Evolutionary conservation across 2,797 vertebrate genomes (phyloP).

Genomic region (Halcyon chelicuti): DNA sequence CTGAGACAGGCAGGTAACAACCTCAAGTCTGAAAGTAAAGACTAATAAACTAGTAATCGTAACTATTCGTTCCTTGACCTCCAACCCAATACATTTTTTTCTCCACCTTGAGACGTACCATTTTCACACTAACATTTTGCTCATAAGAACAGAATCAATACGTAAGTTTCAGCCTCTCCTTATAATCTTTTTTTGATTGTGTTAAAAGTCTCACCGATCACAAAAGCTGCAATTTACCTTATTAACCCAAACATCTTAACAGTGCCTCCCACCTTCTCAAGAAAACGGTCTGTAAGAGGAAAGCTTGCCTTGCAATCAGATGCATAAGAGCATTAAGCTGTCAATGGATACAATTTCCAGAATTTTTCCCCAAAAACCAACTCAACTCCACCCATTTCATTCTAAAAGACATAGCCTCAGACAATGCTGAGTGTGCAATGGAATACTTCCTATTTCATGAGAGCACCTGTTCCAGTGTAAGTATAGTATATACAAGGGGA

Average conservation of each 20-base stretch:
- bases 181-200: not conserved
- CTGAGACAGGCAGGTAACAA: not conserved
- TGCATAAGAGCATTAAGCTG: not conserved
- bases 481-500: not conserved
- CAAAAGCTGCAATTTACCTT: conserved; percentile 24
- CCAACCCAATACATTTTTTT: not conserved
- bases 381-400: conserved; percentile 31
- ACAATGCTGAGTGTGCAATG: conserved; percentile 25
- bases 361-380: not conserved
- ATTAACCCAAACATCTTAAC: conserved; percentile 15
- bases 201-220: not conserved
- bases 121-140: not conserved
- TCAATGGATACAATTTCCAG: not conserved
- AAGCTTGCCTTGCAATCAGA: not conserved
- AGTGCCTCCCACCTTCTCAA: not conserved
- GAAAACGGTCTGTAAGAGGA: not conserved
- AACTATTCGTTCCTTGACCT: not conserved
- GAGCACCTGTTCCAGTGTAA: not conserved
- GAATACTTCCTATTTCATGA: not conserved
- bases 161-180: not conserved
- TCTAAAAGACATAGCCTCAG: not conserved
- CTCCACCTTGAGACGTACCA: not conserved
- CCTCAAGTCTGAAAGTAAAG: not conserved
- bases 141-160: not conserved
- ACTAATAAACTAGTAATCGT: not conserved